Percentiles rank a stretch among this genome's conserved stretches.
Conservation (phyloP, 2,797 vertebrate species). For the Streptopelia turtur region DNA sequence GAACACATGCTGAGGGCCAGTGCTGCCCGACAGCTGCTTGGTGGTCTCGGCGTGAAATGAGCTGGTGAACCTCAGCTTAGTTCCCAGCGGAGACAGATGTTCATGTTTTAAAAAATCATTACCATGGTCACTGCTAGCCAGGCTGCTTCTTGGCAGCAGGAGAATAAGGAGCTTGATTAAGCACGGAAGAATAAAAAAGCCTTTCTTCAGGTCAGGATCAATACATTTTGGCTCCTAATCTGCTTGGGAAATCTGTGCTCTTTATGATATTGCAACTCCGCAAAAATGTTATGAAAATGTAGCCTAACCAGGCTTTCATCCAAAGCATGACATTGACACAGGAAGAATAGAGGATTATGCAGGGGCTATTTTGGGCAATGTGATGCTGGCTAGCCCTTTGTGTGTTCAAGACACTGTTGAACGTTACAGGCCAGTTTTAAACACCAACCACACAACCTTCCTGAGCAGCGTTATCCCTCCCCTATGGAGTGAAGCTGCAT, state of each 20-base stretch:
- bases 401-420: background rate
- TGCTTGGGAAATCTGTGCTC: background rate
- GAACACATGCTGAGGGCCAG: background rate
- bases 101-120: background rate
- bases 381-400: background rate
- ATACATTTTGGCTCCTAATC: background rate
- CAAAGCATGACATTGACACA: background rate
- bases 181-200: background rate
- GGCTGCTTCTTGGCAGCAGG: background rate
- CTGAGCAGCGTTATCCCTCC: rapidly evolving
- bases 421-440: background rate
- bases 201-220: background rate
- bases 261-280: background rate
- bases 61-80: background rate
- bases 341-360: background rate
- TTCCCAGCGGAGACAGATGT: conserved; percentile 21
- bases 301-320: background rate
- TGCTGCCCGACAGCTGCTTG: background rate
- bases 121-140: background rate
- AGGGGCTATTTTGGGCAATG: background rate
- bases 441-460: background rate
- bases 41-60: conserved; percentile 12
- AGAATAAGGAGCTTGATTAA: background rate
- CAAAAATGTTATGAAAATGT: background rate
- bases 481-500: background rate